Conservation (phyloP, 2,888 invertebrate species). For the Sicus ferrugineus region DNA sequence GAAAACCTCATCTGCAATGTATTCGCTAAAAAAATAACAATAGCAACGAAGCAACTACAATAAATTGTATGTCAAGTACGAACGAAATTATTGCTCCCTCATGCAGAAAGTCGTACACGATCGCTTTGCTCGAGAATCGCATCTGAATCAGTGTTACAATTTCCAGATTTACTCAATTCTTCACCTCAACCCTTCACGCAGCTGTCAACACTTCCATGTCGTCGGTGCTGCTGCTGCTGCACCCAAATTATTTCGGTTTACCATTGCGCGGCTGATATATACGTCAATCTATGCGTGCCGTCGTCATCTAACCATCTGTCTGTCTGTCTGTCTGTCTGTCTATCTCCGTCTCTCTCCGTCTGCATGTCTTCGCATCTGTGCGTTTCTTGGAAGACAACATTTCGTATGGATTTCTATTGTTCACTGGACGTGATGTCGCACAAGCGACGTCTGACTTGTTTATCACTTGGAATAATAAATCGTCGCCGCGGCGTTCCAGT, state of each 20-base stretch:
- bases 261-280: neutral
- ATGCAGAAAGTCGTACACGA: too few species aligned
- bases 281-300: neutral
- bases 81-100: too few species aligned
- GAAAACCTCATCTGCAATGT: too few species aligned
- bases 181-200: neutral
- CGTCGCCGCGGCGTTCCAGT: neutral
- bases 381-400: too few species aligned
- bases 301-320: neutral
- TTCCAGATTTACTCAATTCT: neutral
- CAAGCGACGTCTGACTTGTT: neutral
- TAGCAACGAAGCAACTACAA: too few species aligned
- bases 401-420: constrained; percentile 21
- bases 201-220: neutral
- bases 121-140: too few species aligned
- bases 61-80: too few species aligned
- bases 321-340: neutral
- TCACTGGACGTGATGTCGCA: constrained; percentile 22
- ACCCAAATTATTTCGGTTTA: constrained; percentile 13
- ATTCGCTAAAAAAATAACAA: too few species aligned
- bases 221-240: constrained; percentile 1
- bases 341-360: neutral
- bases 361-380: constrained; percentile 18
- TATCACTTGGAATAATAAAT: neutral
- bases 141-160: too few species aligned